Evolutionary conservation across 2,113 vertebrate species (phyloP).

Genomic region (Anser cygnoides): DNA sequence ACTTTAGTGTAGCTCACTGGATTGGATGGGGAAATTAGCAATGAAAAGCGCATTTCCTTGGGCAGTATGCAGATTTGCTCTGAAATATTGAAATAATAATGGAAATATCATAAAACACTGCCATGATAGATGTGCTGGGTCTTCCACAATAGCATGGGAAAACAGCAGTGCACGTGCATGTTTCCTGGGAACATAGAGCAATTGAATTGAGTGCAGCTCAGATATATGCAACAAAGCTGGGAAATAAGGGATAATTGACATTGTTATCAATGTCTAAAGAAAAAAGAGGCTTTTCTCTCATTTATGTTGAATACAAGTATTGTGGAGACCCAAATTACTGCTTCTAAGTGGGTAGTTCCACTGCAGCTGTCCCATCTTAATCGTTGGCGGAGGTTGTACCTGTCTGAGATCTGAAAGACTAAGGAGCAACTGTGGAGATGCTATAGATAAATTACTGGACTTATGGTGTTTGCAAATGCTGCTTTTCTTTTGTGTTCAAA

Average conservation of each 20-base stretch:
- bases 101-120: no score
- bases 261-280: not conserved
- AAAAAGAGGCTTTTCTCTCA: not conserved
- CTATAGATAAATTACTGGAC: not conserved
- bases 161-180: not conserved
- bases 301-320: not conserved
- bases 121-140: no score
- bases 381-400: not conserved
- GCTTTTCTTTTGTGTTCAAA: constrained; percentile 25
- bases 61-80: not conserved
- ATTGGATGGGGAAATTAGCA: not conserved
- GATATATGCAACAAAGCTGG: not conserved
- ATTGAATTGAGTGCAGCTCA: not conserved
- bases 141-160: not conserved
- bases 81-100: not conserved
- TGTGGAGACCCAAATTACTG: not conserved
- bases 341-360: not conserved
- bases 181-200: not conserved
- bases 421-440: not conserved
- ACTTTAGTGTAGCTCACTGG: not conserved
- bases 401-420: not conserved
- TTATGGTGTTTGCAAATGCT: not conserved
- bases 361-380: not conserved
- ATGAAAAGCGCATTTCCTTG: not conserved
- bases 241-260: no score